Evolutionary conservation across 2,888 invertebrate species (phyloP).

Genomic region (Athetis lepigone): DNA sequence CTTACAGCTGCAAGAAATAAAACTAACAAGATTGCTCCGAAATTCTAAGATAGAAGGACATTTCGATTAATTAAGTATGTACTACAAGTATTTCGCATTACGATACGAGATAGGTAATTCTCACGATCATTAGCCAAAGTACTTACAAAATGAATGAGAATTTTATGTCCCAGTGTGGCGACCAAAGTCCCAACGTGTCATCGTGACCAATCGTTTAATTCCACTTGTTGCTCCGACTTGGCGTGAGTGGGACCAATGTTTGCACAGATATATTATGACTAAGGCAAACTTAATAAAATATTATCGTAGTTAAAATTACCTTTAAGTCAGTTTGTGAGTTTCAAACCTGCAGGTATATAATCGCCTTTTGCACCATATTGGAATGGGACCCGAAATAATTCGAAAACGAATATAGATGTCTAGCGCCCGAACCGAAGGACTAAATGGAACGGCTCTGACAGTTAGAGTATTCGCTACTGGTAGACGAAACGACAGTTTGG

Average conservation of each 20-base stretch:
- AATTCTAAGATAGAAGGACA: no score
- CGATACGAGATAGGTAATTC: no score
- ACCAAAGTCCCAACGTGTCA: conserved; percentile 33
- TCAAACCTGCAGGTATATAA: no score
- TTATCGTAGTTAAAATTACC: background rate
- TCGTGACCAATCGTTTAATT: conserved; percentile 47
- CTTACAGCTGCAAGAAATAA: no score
- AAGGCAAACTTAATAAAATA: conserved; percentile 14
- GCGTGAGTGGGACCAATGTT: conserved; percentile 33
- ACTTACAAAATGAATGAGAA: background rate
- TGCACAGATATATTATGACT: conserved; percentile 34
- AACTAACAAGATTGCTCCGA: no score
- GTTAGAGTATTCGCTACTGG: conserved; percentile 18
- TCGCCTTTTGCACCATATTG: no score
- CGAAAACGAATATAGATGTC: background rate
- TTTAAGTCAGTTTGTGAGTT: background rate
- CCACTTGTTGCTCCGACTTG: conserved; percentile 51
- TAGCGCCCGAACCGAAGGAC: conserved; percentile 8
- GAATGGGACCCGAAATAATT: background rate
- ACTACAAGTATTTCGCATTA: no score
- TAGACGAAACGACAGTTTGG: conserved; percentile 21
- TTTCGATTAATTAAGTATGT: no score
- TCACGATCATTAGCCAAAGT: background rate
- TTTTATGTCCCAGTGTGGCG: conserved; percentile 4
- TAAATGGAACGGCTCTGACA: conserved; percentile 41